Evolutionary conservation across 2,888 invertebrate species (phyloP), one percentile per base, ranked within the genome.

Genomic region (Gasteruption jaculator): DNA sequence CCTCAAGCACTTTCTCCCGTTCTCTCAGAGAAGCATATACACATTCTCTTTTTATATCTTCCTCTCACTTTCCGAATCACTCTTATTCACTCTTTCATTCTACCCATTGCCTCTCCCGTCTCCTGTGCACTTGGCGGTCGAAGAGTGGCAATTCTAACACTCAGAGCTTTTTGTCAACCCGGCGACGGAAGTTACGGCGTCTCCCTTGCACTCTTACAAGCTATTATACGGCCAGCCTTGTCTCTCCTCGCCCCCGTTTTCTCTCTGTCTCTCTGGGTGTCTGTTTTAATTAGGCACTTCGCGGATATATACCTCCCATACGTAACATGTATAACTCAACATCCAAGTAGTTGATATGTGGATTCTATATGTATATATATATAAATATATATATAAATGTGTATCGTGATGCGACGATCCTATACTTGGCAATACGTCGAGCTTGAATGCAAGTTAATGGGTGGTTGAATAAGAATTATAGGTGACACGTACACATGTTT

Each of bases 231-330:
- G 42, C 48, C 42, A 49, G 44, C 48, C 49, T 41, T 50, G 45
- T 52, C 52, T 48, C 50, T 48, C 53, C 8, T 10, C 30, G 53
- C 55, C 52, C 57, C 58, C 58, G 53, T 57, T 58, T 50, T 50
- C 47, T 49, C 54, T 61, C 63, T 61, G 61, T 68, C 68, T 61
- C 65, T 63, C 57, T 58, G 62, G 62, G 65, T 67, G 72, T 71
- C 71, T 66, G 66, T 64, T 69, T 68, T 74, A 75, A 75, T 75
- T 75, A 75, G 75, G 74, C 74, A 73, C 74, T 74, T 71, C 62
- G 66, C 60, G 52, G 49, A 54, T 53, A 55, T 48, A 50, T 30
- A 40, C 40, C n/a, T 32, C 39, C 24, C 19, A 34, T 37, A 43
- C 30, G 24, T 16, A 39, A n/a, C n/a, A n/a, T 41, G 41, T 41